phyloP scores from a whole-genome alignment of 2,888 invertebrate species.

The Hypercompe scribonia region DNA sequence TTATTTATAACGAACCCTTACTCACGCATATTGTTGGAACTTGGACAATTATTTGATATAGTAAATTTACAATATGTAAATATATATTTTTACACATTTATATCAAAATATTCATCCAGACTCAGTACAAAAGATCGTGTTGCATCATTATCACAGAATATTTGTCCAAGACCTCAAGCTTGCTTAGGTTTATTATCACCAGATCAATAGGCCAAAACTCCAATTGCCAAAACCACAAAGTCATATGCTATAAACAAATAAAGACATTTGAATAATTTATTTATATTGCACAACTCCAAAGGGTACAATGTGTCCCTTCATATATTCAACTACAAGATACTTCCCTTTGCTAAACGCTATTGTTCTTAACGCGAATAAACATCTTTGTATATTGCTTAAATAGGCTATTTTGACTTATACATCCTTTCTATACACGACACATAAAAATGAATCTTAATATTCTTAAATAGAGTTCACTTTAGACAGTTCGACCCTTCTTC shows the following conservation, averaged over 20 bases:
- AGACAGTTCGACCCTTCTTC: background rate
- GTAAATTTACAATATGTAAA: background rate
- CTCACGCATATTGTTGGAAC: slow-evolving; percentile 45
- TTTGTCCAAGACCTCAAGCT: too few species aligned
- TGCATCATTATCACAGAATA: too few species aligned
- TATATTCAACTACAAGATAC: slow-evolving; percentile 62
- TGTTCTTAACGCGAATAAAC: slow-evolving; percentile 76
- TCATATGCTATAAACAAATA: too few species aligned
- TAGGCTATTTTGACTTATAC: slow-evolving; percentile 70
- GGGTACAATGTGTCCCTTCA: slow-evolving; percentile 43
- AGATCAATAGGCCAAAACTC: too few species aligned
- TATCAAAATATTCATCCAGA: too few species aligned
- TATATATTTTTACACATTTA: too few species aligned
- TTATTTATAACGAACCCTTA: slow-evolving; percentile 56
- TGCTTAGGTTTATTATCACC: too few species aligned
- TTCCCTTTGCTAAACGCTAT: slow-evolving; percentile 73
- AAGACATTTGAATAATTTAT: slow-evolving; percentile 18
- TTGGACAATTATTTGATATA: slow-evolving; percentile 16
- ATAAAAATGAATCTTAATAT: slow-evolving; percentile 9
- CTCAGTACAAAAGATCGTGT: too few species aligned
- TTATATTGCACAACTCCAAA: slow-evolving; percentile 46
- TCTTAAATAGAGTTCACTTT: slow-evolving; percentile 6
- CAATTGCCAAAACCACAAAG: too few species aligned
- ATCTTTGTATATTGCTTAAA: slow-evolving; percentile 67
- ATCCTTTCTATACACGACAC: slow-evolving; percentile 48